Conservation (phyloP, 2,797 vertebrate species). For the Rhabdomys pumilio region DNA sequence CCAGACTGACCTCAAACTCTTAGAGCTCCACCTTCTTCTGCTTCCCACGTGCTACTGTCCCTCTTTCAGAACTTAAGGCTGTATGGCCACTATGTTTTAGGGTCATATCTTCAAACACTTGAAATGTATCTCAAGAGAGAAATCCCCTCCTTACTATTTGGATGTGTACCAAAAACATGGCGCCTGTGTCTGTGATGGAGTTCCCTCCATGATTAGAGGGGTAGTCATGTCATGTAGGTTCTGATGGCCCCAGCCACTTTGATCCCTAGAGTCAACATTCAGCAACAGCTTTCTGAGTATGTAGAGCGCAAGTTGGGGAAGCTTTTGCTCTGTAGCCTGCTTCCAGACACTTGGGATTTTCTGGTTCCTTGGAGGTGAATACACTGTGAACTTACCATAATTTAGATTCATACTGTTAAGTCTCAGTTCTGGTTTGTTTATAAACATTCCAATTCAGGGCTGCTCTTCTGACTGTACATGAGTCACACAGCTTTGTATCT, state of each 20-base stretch:
- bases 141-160: not conserved
- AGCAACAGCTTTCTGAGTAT: not conserved
- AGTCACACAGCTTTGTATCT: not conserved
- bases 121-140: not conserved
- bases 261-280: not conserved
- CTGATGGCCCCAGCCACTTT: not conserved
- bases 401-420: not conserved
- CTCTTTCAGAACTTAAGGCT: not conserved
- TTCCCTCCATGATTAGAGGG: rapidly evolving
- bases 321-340: not conserved
- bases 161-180: not conserved
- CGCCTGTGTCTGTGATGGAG: too few relatives aligned
- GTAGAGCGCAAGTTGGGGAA: not conserved
- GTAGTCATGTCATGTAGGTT: not conserved
- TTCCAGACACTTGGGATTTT: not conserved
- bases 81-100: not conserved
- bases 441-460: not conserved
- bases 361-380: not conserved
- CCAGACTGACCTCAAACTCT: not conserved
- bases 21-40: not conserved
- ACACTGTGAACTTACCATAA: rapidly evolving
- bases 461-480: not conserved
- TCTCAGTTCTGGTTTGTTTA: slow-evolving; percentile 4
- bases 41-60: not conserved
- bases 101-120: not conserved